These are phyloP conservation scores for Chironomus riparius DNA, from an alignment of 2,888 invertebrate species.

Conservation along the genomic window DNA sequence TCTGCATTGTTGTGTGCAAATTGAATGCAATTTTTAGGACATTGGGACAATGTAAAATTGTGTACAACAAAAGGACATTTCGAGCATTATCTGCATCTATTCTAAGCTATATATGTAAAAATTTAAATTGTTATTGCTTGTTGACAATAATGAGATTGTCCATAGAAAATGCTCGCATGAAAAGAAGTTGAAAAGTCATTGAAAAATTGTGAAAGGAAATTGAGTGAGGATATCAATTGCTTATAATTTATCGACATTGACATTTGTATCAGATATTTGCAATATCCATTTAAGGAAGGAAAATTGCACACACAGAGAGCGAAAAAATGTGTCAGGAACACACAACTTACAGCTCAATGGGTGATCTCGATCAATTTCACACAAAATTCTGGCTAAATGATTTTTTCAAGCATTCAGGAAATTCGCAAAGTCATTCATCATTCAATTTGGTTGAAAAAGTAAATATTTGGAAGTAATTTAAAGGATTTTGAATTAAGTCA, in stretches of 20 bases:
- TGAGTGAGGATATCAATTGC: not conserved
- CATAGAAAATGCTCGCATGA: not conserved
- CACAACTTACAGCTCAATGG: not conserved
- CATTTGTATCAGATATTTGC: not conserved
- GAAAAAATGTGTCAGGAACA: not conserved
- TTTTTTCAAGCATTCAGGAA: conserved; percentile 7
- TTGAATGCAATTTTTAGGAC: conserved; percentile 1
- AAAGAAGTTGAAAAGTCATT: not conserved
- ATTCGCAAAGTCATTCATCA: conserved; percentile 20
- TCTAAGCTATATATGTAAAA: too few species aligned
- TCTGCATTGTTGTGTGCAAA: not conserved
- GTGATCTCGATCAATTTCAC: not conserved
- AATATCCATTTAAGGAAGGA: not conserved
- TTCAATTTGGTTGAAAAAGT: not conserved
- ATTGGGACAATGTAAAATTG: not conserved
- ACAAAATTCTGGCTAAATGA: not conserved
- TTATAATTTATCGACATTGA: not conserved
- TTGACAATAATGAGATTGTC: conserved; percentile 7
- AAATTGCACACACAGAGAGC: not conserved
- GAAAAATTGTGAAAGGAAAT: not conserved
- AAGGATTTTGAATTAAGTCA: not conserved
- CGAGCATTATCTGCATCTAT: not conserved
- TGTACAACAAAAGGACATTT: not conserved
- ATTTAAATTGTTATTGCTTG: not conserved
- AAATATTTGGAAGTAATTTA: not conserved